Base-by-base conservation (phyloP, 2,113 vertebrate genomes). In the Ahaetulla prasina region DNA sequence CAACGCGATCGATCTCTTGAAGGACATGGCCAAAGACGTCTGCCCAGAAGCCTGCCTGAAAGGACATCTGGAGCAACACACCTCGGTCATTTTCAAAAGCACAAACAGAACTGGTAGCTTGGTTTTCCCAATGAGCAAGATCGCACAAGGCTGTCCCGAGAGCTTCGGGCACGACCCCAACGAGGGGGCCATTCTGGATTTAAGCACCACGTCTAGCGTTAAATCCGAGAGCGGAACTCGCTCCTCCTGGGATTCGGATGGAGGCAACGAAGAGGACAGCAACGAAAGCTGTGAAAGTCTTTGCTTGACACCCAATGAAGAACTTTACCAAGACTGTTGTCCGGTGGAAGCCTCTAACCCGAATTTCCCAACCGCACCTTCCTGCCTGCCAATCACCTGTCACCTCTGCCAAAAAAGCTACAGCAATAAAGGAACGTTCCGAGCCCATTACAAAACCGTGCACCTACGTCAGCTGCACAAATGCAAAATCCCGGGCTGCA, bases 361-460 rank as follows among this genome's bases (percentile, higher is more conserved):
- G 93, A 97, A 96, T 95, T 96, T 97, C 47, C 94, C 95, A 90
- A 97, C 94, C 96, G 96, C 97, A 88, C 97, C 97, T 90, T 96
- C 97, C 7, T 97, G 98, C 89, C 97, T 98, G 87, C 98, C 99
- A 30, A 99, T 99, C 84, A 98, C 98, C 27, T 99, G 99, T 96
- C 99, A 99, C 45, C 96, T 99, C 94, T 99, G 99, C 96, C 99
- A 99, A 96, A 99, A 99, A 98, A 98, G 98, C 23, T 99, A 99
- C 57, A 99, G 99, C 95, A 99, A 99, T 97, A 99, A 99, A 97
- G 99, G 99, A 94, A 99, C 99, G 8, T 99, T 99, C 96, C 97
- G 99, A 94, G 99, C 99, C 93, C 99, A 99, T 97, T 99, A 99
- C 97, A 99, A 99, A 96, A 99, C 99, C 1, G 99, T 99, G 84